Evolutionary conservation across 2,797 vertebrate genomes (phyloP), one percentile per base, ranked within the genome.

Genomic region (Dromococcyx pavoninus): DNA sequence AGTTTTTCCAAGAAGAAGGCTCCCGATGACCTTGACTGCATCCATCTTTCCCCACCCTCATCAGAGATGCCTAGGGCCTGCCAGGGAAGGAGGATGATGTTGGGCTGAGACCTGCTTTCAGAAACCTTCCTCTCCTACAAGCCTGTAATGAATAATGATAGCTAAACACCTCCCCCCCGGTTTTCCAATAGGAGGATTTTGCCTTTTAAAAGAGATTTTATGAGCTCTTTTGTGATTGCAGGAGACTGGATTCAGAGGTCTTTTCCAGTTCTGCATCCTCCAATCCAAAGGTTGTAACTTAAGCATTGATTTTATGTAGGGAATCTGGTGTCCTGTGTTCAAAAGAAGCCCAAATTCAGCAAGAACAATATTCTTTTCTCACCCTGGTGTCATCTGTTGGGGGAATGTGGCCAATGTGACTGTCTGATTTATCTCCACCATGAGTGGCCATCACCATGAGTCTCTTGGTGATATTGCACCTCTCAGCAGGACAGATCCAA

Each of bases 131-230:
- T 78, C 6, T 75, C 13, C 58, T 71, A 58, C 44, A 85, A 56
- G 15, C 25, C 28, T 71, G 33, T 12, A 41, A 37, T 53, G 61
- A 87, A 62, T 19, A 91, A n/a, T 11, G 17, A 35, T 28, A 80
- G 35, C 19, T 78, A 75, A 88, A 88, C 1, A n/a, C n/a, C n/a
- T n/a, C n/a, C 0, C 3, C 5, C 58, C 27, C 4, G 0, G 19
- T 64, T 89, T 89, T 65, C 61, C 48, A 69, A 75, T 92, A 51
- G 6, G 18, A 83, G 7, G 32, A 54, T 83, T 87, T 39, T 50
- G n/a, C 23, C 41, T 25, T 93, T 65, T 58, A 33, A 87, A 89
- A 39, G 41, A 50, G 18, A 33, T 65, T 64, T 87, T 60, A 32
- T 35, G 43, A 56, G 4, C 2, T 33, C 15, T 30, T 80, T 69